phyloP scores from a whole-genome alignment of 1,140 invertebrate species.

The Drosophila orosa region DNA sequence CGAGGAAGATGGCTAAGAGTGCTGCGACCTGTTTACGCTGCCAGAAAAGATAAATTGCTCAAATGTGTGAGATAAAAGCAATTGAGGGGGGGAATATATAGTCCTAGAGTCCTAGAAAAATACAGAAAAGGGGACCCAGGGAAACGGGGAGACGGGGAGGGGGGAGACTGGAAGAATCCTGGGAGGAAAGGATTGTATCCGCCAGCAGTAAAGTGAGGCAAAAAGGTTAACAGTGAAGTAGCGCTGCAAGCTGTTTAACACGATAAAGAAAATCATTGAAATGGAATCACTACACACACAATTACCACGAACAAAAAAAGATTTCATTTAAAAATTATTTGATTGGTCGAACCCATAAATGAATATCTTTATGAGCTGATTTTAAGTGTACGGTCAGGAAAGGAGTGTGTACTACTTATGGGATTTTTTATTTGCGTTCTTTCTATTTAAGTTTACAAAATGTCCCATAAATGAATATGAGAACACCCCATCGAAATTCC shows the following conservation, averaged over 20 bases:
- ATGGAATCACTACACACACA: background rate
- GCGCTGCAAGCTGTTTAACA: background rate
- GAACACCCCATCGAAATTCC: too few species aligned
- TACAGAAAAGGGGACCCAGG: background rate
- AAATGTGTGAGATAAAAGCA: conserved; percentile 53
- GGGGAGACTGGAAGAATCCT: background rate
- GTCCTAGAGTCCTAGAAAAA: conserved; percentile 2
- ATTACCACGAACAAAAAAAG: too few species aligned
- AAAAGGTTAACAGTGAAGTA: conserved; percentile 29
- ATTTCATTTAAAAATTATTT: background rate
- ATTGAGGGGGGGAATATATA: conserved; percentile 2
- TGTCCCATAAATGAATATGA: too few species aligned
- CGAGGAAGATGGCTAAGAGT: conserved; percentile 16
- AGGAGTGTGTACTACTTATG: too few species aligned
- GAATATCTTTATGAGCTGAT: background rate
- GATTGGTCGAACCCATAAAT: background rate
- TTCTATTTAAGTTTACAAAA: too few species aligned
- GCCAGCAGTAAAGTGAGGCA: conserved; percentile 14
- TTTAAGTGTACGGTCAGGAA: too few species aligned
- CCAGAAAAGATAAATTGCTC: conserved; percentile 51
- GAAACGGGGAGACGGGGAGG: background rate
- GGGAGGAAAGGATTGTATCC: conserved; percentile 22
- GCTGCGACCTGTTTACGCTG: conserved; percentile 50
- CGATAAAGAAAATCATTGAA: background rate
- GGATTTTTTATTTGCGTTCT: too few species aligned